Percentiles rank a stretch among this genome's conserved stretches.
phyloP scores from a whole-genome alignment of 2,888 invertebrate species.

The Lasioglossum malachurum region DNA sequence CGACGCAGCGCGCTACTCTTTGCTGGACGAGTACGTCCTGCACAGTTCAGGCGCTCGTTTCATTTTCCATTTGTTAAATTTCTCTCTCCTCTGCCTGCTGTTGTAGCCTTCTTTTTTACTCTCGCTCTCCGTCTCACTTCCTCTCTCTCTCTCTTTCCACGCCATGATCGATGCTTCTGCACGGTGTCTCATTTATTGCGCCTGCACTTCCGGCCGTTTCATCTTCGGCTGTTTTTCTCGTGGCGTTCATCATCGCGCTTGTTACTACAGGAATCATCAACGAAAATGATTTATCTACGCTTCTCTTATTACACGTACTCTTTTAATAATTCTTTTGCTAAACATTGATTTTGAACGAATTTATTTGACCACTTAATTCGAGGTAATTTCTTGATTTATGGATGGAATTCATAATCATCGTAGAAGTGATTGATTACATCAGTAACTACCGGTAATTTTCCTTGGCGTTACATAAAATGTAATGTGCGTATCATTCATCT shows the following conservation, averaged over 20 bases:
- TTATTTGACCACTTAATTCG: neutral
- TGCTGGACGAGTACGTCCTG: constrained; percentile 53
- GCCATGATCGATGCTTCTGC: neutral
- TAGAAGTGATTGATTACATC: neutral
- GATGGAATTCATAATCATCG: neutral
- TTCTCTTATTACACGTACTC: neutral
- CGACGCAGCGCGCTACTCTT: constrained; percentile 41
- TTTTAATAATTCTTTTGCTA: neutral
- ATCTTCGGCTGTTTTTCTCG: neutral
- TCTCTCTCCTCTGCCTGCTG: constrained; percentile 22
- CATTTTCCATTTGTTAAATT: constrained; percentile 48
- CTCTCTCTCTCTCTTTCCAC: neutral
- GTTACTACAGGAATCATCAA: neutral
- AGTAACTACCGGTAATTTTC: neutral
- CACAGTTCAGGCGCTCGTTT: constrained; percentile 36
- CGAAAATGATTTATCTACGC: constrained; percentile 17
- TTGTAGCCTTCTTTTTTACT: neutral
- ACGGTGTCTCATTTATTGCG: constrained; percentile 24
- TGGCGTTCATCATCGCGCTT: neutral
- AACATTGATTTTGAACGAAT: neutral
- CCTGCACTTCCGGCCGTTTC: constrained; percentile 5
- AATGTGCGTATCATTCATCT: neutral
- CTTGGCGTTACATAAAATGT: neutral
- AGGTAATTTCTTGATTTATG: neutral
- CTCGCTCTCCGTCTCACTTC: neutral